Evolutionary conservation across 2,888 invertebrate species (phyloP), one percentile per base, ranked within the genome.

Genomic region (Phaonia tiefii): DNA sequence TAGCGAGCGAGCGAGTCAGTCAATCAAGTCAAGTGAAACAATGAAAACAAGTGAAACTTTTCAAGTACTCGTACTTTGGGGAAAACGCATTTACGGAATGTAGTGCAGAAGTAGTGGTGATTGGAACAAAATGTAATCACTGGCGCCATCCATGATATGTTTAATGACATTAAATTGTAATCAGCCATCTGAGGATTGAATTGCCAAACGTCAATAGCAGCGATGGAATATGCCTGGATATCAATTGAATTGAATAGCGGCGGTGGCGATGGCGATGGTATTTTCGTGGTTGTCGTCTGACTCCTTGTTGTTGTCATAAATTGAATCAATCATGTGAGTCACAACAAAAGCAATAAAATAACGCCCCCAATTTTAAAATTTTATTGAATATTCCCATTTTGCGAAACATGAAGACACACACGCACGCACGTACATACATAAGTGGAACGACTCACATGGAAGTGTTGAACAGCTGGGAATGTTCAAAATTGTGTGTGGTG

Each of bases 21-120:
- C 51, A 31, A 69, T 8, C 31, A 31, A n/a, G 3, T 31, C 31
- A 31, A 31, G 31, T 31, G 31, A 31, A 8, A 31, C 31, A 31
- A 8, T 31, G 46, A 73, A 11, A 25, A 44, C 58, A 80, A 65
- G 73, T 65, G 73, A 70, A 80, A 76, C 70, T 77, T 77, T 77
- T 8, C 54, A 77, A 58, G 63, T 71, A 72, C 20, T 39, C 37
- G 63, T 71, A 72, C 20, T 39, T 42, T 58, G 66, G 65, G 39
- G 56, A 54, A 58, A 51, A 49, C 58, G 7, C 46, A 20, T 22
- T 1, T 22, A 7, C 13, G 13, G 51, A 60, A 26, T 15, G 17
- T 66, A 54, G 22, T 15, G 11, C 46, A 54, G 20, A 51, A 66
- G 15, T 42, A 31, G 60, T 10, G 37, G 37, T 37, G 37, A 2